These are phyloP conservation scores for Marronus borbonicus DNA, from an alignment of 2,888 invertebrate species.

Conservation along the genomic window DNA sequence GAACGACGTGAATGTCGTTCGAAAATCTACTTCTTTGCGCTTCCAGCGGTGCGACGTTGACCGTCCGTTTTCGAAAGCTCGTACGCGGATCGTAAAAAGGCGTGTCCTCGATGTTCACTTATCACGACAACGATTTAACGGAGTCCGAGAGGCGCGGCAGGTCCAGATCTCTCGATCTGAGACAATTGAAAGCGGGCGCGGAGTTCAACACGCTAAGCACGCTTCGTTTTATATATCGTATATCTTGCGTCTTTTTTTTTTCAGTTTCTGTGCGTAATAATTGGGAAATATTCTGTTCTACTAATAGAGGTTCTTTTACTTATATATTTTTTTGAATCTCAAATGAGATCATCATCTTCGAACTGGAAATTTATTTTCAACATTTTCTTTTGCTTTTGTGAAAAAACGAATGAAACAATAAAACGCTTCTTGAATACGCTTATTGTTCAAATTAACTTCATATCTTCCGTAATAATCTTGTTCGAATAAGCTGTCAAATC, in stretches of 20 bases:
- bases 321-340: too few species aligned
- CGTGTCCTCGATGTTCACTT: slow-evolving; percentile 38
- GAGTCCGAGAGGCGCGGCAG: slow-evolving; percentile 14
- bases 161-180: slow-evolving; percentile 17
- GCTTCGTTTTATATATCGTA: slow-evolving; percentile 14
- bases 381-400: too few species aligned
- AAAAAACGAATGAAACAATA: too few species aligned
- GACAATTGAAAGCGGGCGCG: slow-evolving; percentile 25
- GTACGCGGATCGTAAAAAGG: slow-evolving; percentile 32
- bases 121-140: slow-evolving; percentile 36
- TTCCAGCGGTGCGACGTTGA: background rate
- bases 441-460: too few species aligned
- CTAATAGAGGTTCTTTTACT: too few species aligned
- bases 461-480: background rate
- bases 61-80: slow-evolving; percentile 35
- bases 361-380: too few species aligned
- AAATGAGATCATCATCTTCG: too few species aligned
- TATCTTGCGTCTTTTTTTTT: background rate
- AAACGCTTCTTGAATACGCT: too few species aligned
- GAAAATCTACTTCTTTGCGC: slow-evolving; percentile 19
- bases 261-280: too few species aligned
- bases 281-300: too few species aligned
- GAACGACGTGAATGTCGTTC: background rate
- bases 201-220: slow-evolving; percentile 11
- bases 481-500: background rate